Evolutionary conservation across 1,140 invertebrate genomes (phyloP), one percentile per base, ranked within the genome.

Genomic region (Agrilus planipennis): DNA sequence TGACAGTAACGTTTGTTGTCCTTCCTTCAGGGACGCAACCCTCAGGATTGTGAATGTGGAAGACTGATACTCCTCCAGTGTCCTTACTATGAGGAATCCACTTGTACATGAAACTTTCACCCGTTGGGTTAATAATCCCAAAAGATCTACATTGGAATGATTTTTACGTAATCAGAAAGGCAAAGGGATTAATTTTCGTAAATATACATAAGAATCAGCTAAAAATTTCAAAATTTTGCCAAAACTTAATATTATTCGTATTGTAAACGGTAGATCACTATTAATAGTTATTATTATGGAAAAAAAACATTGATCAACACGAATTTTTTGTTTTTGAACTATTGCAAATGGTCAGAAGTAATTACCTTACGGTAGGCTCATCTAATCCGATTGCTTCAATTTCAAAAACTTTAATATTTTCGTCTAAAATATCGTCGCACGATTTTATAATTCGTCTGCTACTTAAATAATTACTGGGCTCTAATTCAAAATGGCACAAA

Each of bases 401-500:
- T 41, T 67, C 62, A 14, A 68, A 36, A 29, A 65, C 57, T 44
- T 53, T 58, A 1, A 52, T 54, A 19, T 56, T 53, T 36, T 47
- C 43, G 46, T 58, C 37, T 6, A 38, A 34, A 7, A 39, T 10
- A 49, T 57, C 39, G 5, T 30, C 16, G 44, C 34, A 46, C 35
- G 36, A 45, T 10, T 39, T 32, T n/a, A n/a, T n/a, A n/a, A n/a
- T n/a, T n/a, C n/a, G n/a, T n/a, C n/a, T n/a, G n/a, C n/a, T n/a
- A n/a, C n/a, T n/a, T n/a, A 63, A 23, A 48, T 65, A 64, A 43
- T 69, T 59, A 17, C 52, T 57, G 28, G 59, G 51, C 18, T 55
- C 41, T 19, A 63, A 37, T 18, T 67, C 58, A 41, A 69, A 68
- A 32, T 68, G 62, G 49, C 59, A 68, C 28, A 64, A 62, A 0